Conservation (phyloP, 2,888 invertebrate genomes). For the Lepeophtheirus nordmannii region DNA sequence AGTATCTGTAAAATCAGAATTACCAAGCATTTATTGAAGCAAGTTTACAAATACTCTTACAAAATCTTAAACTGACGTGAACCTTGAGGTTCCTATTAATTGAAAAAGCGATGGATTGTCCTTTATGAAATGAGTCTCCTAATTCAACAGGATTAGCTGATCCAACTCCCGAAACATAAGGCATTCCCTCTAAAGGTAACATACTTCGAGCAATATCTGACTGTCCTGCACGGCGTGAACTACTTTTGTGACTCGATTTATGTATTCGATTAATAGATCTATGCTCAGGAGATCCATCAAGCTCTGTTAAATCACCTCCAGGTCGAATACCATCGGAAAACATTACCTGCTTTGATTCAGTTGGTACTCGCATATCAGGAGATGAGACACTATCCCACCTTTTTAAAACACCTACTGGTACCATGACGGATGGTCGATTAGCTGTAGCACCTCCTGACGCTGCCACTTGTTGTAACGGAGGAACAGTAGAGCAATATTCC, state of each 20-base stretch:
- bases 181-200: slow-evolving; percentile 12
- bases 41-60: slow-evolving; percentile 41
- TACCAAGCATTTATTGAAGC: no score
- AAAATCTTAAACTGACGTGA: slow-evolving; percentile 52
- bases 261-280: neutral
- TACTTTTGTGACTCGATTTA: slow-evolving; percentile 1
- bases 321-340: slow-evolving; percentile 77
- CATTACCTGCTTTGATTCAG: slow-evolving; percentile 56
- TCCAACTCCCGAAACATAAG: neutral
- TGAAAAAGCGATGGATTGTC: slow-evolving; percentile 46
- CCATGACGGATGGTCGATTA: slow-evolving; percentile 55
- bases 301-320: slow-evolving; percentile 65
- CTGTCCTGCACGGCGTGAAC: neutral
- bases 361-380: slow-evolving; percentile 25
- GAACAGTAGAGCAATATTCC: slow-evolving; percentile 69
- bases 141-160: slow-evolving; percentile 28
- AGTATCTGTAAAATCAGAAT: slow-evolving; percentile 3
- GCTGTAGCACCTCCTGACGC: slow-evolving; percentile 35
- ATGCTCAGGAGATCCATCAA: slow-evolving; percentile 40
- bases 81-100: slow-evolving; percentile 58
- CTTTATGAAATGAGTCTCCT: slow-evolving; percentile 41
- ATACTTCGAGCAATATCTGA: slow-evolving; percentile 3
- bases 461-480: slow-evolving; percentile 56
- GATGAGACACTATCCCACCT: slow-evolving; percentile 31
- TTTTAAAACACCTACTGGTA: slow-evolving; percentile 66